phyloP scores from a whole-genome alignment of 2,888 invertebrate genomes.

The Himalopsyche japonica region DNA sequence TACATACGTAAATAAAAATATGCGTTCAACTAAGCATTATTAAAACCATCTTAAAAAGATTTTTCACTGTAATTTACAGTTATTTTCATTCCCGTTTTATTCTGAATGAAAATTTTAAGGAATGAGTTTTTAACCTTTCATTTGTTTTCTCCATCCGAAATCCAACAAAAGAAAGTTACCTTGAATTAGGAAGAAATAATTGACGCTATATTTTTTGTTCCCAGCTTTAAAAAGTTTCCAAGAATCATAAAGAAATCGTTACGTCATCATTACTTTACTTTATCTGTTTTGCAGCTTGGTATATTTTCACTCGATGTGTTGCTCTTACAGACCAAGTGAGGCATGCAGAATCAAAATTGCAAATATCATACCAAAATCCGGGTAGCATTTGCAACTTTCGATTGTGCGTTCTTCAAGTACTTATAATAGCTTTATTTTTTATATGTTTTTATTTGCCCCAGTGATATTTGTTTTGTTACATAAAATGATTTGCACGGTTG shows the following conservation, averaged over 20 bases:
- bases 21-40: no score
- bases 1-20: no score
- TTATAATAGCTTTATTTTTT: not conserved
- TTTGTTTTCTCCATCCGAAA: not conserved
- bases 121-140: no score
- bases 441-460: conserved; percentile 22
- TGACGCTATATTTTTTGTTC: not conserved
- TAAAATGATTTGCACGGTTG: conserved; percentile 20
- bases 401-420: not conserved
- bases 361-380: not conserved
- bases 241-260: not conserved
- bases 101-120: no score
- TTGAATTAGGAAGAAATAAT: not conserved
- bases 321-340: conserved; percentile 1
- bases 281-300: conserved; percentile 33
- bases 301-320: conserved; percentile 17
- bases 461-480: conserved; percentile 8
- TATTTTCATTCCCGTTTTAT: no score
- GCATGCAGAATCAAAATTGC: not conserved
- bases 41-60: no score
- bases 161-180: not conserved
- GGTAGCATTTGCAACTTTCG: not conserved
- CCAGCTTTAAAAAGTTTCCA: not conserved
- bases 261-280: conserved; percentile 12
- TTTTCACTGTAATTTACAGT: no score